Conservation (phyloP, 2,888 invertebrate genomes). For the Pyralis farinalis region DNA sequence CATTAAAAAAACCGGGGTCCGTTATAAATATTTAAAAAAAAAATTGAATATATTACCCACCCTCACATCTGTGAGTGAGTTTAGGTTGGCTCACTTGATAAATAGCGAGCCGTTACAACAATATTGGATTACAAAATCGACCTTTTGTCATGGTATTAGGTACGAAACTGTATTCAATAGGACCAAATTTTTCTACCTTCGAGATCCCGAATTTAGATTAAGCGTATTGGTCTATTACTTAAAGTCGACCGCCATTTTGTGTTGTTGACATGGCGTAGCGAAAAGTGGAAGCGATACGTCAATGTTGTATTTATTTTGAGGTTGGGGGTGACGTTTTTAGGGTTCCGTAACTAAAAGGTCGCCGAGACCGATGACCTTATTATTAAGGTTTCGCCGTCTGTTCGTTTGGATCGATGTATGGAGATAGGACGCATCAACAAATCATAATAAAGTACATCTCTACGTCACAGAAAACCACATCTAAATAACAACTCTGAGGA, state of each 20-base stretch:
- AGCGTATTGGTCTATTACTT: conserved; percentile 48
- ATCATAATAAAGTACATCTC: too few relatives aligned
- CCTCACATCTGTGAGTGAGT: conserved; percentile 28
- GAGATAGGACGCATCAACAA: too few relatives aligned
- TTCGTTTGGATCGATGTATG: too few relatives aligned
- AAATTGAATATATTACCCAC: conserved; percentile 13
- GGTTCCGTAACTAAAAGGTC: too few relatives aligned
- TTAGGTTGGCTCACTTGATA: conserved; percentile 45
- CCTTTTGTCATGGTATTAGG: conserved; percentile 50
- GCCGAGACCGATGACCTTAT: too few relatives aligned
- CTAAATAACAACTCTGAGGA: too few relatives aligned
- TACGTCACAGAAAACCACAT: too few relatives aligned
- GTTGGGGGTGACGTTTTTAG: too few relatives aligned
- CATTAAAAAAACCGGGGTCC: too few relatives aligned
- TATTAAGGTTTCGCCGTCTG: too few relatives aligned
- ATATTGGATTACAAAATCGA: conserved; percentile 56
- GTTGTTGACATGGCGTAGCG: conserved; percentile 21
- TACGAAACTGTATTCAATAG: conserved; percentile 37
- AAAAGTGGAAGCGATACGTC: not conserved
- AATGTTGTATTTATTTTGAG: too few relatives aligned
- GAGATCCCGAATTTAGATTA: conserved; percentile 31
- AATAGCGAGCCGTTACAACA: conserved; percentile 47
- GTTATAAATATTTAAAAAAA: not conserved
- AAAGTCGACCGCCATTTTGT: conserved; percentile 35
- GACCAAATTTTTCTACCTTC: conserved; percentile 43